These are phyloP conservation scores for Leuctra nigra DNA, from an alignment of 2,888 invertebrate genomes.

Conservation along the genomic window DNA sequence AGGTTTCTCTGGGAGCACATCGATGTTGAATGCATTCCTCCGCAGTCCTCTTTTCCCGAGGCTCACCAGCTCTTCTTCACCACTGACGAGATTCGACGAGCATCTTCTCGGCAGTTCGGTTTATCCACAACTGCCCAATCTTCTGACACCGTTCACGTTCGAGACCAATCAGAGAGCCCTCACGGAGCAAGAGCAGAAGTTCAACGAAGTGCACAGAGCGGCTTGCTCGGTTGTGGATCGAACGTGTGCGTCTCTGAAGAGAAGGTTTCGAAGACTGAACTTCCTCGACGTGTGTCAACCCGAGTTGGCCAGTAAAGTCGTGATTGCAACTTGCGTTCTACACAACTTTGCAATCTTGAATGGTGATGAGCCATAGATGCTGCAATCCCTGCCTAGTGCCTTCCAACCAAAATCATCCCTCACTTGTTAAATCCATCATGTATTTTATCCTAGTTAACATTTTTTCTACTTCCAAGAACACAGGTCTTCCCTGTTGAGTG, in stretches of 20 bases:
- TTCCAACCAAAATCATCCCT: too few relatives aligned
- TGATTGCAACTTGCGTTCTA: conserved; percentile 25
- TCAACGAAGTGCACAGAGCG: conserved; percentile 19
- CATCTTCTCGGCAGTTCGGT: conserved; percentile 21
- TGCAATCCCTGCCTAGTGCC: too few relatives aligned
- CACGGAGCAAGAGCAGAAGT: conserved; percentile 17
- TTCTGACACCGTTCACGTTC: conserved; percentile 23
- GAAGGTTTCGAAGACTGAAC: conserved; percentile 20
- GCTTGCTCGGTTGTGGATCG: conserved; percentile 16
- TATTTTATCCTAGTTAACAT: too few relatives aligned
- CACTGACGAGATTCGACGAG: conserved; percentile 20
- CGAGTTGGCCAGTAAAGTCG: conserved; percentile 20
- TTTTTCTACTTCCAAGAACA: too few relatives aligned
- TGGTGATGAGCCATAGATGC: conserved; percentile 16
- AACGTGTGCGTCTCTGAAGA: conserved; percentile 9
- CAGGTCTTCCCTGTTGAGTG: too few relatives aligned
- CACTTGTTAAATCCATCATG: too few relatives aligned
- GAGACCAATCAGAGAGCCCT: conserved; percentile 13
- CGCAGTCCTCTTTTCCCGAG: conserved; percentile 22
- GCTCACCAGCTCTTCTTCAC: conserved; percentile 8
- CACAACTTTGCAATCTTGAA: conserved; percentile 24
- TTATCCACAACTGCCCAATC: conserved; percentile 24
- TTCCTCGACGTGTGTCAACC: conserved; percentile 13
- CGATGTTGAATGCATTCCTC: conserved; percentile 17
- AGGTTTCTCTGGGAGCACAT: conserved; percentile 23